Evolutionary conservation across 1,140 invertebrate genomes (phyloP), one percentile per base, ranked within the genome.

Genomic region (Eriocheir sinensis): DNA sequence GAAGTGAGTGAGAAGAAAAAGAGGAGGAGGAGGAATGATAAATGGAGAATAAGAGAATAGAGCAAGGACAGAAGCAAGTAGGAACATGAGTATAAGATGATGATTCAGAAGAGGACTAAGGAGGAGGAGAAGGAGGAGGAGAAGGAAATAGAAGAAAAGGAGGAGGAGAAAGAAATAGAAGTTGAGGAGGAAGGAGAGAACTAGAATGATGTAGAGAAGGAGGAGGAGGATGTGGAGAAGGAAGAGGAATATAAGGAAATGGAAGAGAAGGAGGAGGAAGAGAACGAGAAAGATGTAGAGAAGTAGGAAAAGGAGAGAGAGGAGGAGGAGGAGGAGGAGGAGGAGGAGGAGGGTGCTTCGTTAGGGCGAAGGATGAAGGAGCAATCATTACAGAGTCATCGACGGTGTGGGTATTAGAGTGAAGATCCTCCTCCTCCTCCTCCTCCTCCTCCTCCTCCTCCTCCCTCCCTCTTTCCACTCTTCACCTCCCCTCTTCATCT

Each of bases 371-470:
- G 60, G 60, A 72, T 72, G 27, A 72, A 72, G 60, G 60, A 72
- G 60, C 60, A 72, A 72, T 72, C 60, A 72, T 72, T 72, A 72
- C 60, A 12, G 60, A 72, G 60, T 72, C 60, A 72, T 72, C 60
- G 60, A 72, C 60, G 60, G 60, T 1, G 60, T 72, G 60, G 60
- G 60, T n/a, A 72, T 72, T 72, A 72, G 60, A 72, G 60, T 72
- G 60, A 72, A 72, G 17, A 72, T 72, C 60, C 60, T 72, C 60
- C 60, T 72, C 60, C 60, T 72, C 60, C 60, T 72, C 60, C 60
- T 72, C 60, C 60, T 72, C 60, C 60, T 72, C 60, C 60, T n/a
- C n/a, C n/a, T n/a, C n/a, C n/a, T n/a, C n/a, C n/a, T n/a, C n/a
- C n/a, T 72, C 60, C 60, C n/a, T n/a, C 60, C n/a, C 60, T n/a